These are phyloP conservation scores for Microtus richardsoni DNA, from an alignment of 2,113 vertebrate species.

Conservation along the genomic window DNA sequence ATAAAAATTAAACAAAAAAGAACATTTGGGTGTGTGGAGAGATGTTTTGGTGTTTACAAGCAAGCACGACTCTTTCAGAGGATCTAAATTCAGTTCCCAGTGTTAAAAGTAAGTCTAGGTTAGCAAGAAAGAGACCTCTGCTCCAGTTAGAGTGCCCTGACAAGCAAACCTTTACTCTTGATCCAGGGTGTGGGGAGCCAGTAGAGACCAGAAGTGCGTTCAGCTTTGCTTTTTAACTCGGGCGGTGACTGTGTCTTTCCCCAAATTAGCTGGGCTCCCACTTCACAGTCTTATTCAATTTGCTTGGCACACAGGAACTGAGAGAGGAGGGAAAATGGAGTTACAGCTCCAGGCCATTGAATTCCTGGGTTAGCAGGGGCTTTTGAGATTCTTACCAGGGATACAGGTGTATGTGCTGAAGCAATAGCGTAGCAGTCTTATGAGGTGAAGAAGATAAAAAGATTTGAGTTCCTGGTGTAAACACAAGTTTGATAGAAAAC, in stretches of 20 bases:
- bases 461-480: not conserved
- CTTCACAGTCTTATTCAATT: not conserved
- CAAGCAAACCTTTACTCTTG: not conserved
- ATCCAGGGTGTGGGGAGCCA: not conserved
- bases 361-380: not conserved
- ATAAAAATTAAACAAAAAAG: not conserved
- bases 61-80: not conserved
- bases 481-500: not conserved
- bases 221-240: not conserved
- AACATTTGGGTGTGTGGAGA: accelerated
- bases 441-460: not conserved
- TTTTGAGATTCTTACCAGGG: not conserved
- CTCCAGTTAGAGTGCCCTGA: too few relatives aligned
- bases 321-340: not conserved
- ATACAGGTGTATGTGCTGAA: not conserved
- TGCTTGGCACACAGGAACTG: not conserved
- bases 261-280: not conserved
- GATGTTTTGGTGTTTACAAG: not conserved
- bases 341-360: not conserved
- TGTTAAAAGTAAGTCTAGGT: not conserved
- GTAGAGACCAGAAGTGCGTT: not conserved
- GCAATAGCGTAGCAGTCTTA: not conserved
- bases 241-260: not conserved
- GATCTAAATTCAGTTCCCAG: not conserved
- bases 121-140: not conserved